A percentile compares a stretch with the other conserved stretches of the same genome.
These are phyloP conservation scores for Premnoplex brunnescens DNA, from an alignment of 2,797 vertebrate genomes.

Conservation along the genomic window DNA sequence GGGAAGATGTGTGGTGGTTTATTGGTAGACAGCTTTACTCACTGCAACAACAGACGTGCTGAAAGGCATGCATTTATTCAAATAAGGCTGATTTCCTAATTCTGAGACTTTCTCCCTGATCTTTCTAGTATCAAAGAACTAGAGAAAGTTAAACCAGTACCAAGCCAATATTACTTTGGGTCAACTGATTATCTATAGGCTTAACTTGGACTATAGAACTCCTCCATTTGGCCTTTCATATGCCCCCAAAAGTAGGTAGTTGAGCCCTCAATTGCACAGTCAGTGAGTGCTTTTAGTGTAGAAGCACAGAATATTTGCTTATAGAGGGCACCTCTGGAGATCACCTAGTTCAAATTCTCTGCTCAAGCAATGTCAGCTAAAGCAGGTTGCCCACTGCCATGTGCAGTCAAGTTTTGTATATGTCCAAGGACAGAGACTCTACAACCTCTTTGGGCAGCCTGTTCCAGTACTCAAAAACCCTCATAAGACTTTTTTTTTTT, in stretches of 20 bases:
- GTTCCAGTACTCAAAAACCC: background rate
- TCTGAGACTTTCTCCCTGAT: background rate
- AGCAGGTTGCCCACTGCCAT: background rate
- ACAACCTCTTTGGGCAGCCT: background rate
- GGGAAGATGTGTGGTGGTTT: background rate
- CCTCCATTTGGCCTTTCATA: background rate
- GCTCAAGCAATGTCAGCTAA: background rate
- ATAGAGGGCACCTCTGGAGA: background rate
- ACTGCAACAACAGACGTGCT: background rate
- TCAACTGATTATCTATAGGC: background rate
- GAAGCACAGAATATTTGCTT: background rate
- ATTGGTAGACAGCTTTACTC: background rate
- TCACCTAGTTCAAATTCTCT: background rate
- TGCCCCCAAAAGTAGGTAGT: background rate
- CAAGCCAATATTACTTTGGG: accelerated
- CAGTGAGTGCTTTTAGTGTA: background rate
- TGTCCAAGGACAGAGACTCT: background rate
- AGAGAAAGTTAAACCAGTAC: background rate
- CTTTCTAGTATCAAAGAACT: background rate
- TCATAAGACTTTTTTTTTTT: background rate
- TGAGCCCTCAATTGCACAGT: background rate
- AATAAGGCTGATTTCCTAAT: background rate
- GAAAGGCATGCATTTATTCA: background rate
- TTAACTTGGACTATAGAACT: background rate
- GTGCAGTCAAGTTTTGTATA: background rate